Conservation (phyloP, 2,888 invertebrate genomes). For the Amblyteles armatorius region DNA sequence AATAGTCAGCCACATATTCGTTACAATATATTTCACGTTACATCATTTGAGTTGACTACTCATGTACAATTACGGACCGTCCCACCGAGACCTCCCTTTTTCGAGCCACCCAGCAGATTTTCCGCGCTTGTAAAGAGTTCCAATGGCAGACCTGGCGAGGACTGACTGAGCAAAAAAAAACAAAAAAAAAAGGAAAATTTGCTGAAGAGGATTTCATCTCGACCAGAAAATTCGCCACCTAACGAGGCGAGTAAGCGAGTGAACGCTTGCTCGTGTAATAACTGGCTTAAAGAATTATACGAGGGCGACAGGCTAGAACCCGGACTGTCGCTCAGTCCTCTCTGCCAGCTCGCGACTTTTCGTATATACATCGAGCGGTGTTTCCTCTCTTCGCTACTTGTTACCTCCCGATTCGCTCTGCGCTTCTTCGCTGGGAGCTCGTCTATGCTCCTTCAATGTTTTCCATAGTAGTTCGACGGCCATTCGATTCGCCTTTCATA, state of each 20-base stretch:
- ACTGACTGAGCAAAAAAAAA: constrained; percentile 19
- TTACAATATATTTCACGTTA: too few species aligned
- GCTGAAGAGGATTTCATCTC: constrained; percentile 56
- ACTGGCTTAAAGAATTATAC: constrained; percentile 78
- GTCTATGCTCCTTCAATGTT: not conserved
- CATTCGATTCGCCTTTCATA: not conserved
- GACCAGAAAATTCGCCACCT: constrained; percentile 65
- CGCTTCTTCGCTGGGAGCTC: constrained; percentile 18
- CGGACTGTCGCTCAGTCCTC: constrained; percentile 72
- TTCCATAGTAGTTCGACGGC: constrained; percentile 3
- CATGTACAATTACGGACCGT: too few species aligned
- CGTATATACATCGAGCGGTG: not conserved
- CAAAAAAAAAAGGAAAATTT: constrained; percentile 32
- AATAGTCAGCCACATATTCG: too few species aligned
- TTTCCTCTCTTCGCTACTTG: constrained; percentile 29
- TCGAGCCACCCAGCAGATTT: constrained; percentile 20
- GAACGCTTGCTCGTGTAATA: constrained; percentile 70
- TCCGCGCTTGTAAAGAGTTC: not conserved
- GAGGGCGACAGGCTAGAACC: constrained; percentile 74
- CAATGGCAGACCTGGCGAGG: not conserved
- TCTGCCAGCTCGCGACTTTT: constrained; percentile 32
- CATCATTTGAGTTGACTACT: too few species aligned
- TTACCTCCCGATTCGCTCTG: constrained; percentile 17
- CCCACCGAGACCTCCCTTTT: too few species aligned
- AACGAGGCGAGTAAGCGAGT: constrained; percentile 56